Evolutionary conservation across 2,797 vertebrate genomes (phyloP).

Genomic region (Sebastiscus albofasciatus): DNA sequence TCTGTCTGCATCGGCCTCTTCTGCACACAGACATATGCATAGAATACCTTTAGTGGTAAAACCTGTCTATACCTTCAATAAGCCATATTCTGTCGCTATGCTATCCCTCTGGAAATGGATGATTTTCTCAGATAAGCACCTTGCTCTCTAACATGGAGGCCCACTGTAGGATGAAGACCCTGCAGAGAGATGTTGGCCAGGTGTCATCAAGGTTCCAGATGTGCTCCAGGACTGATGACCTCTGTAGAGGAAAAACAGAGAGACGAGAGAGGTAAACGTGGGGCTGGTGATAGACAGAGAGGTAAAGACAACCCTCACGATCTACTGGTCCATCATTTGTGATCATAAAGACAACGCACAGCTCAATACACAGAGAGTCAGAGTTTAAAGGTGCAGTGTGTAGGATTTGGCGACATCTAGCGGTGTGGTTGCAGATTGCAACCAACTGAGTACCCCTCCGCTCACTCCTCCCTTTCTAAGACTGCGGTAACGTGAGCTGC

Average conservation of each 20-base stretch:
- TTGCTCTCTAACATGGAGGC: conserved; percentile 82
- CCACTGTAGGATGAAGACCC: conserved; percentile 80
- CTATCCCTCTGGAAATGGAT: background rate
- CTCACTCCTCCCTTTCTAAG: no score
- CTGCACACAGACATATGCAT: conserved; percentile 48
- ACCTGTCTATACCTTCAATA: background rate
- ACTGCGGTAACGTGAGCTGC: no score
- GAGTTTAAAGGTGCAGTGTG: background rate
- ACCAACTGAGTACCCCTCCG: background rate
- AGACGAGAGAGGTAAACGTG: background rate
- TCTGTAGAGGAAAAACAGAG: conserved; percentile 59
- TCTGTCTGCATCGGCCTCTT: conserved; percentile 81
- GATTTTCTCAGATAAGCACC: conserved; percentile 57
- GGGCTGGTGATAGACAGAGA: background rate
- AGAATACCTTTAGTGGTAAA: background rate
- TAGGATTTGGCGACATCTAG: background rate
- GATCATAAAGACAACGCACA: background rate
- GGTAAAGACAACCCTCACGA: background rate
- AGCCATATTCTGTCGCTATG: background rate
- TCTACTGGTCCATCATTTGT: background rate
- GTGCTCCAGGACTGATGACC: conserved; percentile 78
- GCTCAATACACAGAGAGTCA: background rate
- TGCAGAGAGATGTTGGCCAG: conserved; percentile 80
- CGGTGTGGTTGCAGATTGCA: background rate
- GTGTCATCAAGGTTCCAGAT: conserved; percentile 79